Evolutionary conservation across 2,113 vertebrate genomes (phyloP).

Genomic region (Crotophaga sulcirostris): DNA sequence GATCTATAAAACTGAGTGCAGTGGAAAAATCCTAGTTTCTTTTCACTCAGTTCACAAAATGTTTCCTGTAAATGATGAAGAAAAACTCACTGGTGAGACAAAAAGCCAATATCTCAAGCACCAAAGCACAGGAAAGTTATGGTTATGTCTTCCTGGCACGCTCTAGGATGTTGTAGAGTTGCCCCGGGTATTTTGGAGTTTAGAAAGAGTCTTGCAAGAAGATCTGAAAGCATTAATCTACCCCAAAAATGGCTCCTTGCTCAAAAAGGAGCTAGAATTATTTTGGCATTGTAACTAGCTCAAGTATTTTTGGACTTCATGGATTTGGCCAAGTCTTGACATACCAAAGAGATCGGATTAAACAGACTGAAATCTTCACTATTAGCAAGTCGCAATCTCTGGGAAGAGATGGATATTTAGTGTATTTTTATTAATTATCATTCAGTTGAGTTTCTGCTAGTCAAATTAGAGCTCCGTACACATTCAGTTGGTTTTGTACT

Average conservation of each 20-base stretch:
- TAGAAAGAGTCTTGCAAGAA: accelerated
- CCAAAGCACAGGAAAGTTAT: neutral
- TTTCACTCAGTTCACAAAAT: neutral
- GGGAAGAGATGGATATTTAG: neutral
- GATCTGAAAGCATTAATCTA: neutral
- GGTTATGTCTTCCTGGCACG: neutral
- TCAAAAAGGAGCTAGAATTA: neutral
- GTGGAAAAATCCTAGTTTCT: neutral
- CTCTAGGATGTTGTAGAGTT: neutral
- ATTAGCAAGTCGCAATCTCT: neutral
- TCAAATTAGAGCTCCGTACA: neutral
- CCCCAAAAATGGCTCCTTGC: neutral
- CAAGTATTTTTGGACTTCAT: neutral
- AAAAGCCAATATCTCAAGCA: neutral
- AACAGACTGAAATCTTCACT: neutral
- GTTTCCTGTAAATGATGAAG: neutral
- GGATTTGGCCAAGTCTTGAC: neutral
- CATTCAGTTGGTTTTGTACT: neutral
- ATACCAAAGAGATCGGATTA: neutral
- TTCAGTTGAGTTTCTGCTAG: neutral
- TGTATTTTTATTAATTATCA: neutral
- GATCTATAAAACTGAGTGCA: neutral
- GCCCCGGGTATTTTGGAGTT: neutral
- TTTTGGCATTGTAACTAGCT: neutral
- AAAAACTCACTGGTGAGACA: neutral